Evolutionary conservation across 1,140 invertebrate species (phyloP).

Genomic region (Campoletis sonorensis): DNA sequence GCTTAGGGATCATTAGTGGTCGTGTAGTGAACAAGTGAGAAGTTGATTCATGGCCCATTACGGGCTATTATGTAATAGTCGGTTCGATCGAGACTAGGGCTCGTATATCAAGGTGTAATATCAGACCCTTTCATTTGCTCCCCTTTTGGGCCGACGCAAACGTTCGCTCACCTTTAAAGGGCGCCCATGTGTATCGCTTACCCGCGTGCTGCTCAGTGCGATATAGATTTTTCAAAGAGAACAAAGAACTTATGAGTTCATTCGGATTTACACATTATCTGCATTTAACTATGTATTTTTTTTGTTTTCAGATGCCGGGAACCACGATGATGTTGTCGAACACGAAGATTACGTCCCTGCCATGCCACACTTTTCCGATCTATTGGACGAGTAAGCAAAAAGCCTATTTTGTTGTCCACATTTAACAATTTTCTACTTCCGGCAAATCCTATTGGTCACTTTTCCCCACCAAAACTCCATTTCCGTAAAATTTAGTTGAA

Average conservation of each 20-base stretch:
- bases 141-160: background rate
- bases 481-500: conserved; percentile 17
- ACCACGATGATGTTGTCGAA: conserved; percentile 54
- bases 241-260: too few relatives aligned
- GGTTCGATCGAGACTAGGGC: conserved; percentile 1
- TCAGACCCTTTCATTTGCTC: conserved; percentile 25
- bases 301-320: conserved; percentile 58
- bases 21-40: conserved; percentile 31
- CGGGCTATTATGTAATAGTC: conserved; percentile 41
- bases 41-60: conserved; percentile 39
- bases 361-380: conserved; percentile 59
- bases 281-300: conserved; percentile 8
- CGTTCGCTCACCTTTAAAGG: conserved; percentile 16
- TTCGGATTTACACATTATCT: background rate
- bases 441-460: background rate
- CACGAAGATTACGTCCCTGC: conserved; percentile 62
- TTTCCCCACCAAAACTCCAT: background rate
- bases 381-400: conserved; percentile 65
- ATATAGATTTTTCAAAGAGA: background rate
- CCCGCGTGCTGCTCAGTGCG: too few relatives aligned
- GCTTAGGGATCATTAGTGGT: conserved; percentile 34
- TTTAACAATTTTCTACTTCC: background rate
- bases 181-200: conserved; percentile 11
- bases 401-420: conserved; percentile 10
- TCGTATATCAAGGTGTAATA: conserved; percentile 34